Conservation (phyloP, 2,888 invertebrate species). For the Drosophila barbarae region DNA sequence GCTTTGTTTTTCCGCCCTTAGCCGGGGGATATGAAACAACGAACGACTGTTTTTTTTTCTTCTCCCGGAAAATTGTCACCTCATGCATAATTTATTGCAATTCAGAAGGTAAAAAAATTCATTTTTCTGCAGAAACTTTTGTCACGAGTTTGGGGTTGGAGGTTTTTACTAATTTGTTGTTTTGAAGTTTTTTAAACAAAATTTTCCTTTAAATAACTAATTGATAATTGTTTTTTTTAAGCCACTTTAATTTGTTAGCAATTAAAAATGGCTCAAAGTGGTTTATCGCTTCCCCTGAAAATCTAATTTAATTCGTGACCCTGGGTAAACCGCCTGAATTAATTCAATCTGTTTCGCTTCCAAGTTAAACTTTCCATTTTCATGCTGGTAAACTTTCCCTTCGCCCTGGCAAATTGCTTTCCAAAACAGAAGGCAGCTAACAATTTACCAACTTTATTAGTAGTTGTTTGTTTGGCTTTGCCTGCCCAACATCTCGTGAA, state of each 20-base stretch:
- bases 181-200: neutral
- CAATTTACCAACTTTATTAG: slow-evolving; percentile 21
- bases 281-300: slow-evolving; percentile 2
- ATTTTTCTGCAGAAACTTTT: slow-evolving; percentile 51
- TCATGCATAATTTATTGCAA: slow-evolving; percentile 74
- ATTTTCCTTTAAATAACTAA: neutral
- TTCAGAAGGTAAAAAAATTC: slow-evolving; percentile 60
- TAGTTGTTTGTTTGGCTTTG: slow-evolving; percentile 18
- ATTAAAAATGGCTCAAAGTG: slow-evolving; percentile 4
- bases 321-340: slow-evolving; percentile 10
- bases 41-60: slow-evolving; percentile 11
- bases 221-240: neutral
- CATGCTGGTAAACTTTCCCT: slow-evolving; percentile 20
- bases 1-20: slow-evolving; percentile 35
- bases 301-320: slow-evolving; percentile 11
- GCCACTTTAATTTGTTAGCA: slow-evolving; percentile 5
- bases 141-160: neutral
- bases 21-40: slow-evolving; percentile 19
- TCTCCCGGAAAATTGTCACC: slow-evolving; percentile 58
- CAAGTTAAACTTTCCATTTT: slow-evolving; percentile 40
- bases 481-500: slow-evolving; percentile 8
- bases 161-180: slow-evolving; percentile 28
- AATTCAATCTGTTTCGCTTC: slow-evolving; percentile 20
- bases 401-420: slow-evolving; percentile 19
- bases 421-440: slow-evolving; percentile 19